phyloP scores from a whole-genome alignment of 1,140 invertebrate species.

The Drosophila rufa region DNA sequence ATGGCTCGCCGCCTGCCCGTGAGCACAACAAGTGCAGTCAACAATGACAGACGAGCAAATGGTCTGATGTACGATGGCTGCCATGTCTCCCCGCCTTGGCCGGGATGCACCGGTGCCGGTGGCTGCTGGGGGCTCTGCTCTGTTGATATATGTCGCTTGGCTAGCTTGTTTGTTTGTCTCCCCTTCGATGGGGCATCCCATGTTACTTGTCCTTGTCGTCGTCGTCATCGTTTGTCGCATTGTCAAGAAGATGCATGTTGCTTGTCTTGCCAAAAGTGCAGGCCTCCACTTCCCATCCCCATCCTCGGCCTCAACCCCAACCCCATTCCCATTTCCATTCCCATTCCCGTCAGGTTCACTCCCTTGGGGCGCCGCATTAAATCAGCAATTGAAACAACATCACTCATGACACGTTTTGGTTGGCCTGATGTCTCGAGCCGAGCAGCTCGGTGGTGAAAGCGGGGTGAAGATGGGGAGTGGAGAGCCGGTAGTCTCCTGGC shows the following conservation, averaged over 20 bases:
- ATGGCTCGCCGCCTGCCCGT: conserved; percentile 33
- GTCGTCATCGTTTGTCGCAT: conserved; percentile 80
- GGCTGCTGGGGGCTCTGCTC: conserved; percentile 38
- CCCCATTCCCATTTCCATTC: neutral
- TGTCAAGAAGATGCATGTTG: conserved; percentile 83
- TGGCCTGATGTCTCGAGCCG: conserved; percentile 48
- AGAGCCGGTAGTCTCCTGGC: conserved; percentile 12
- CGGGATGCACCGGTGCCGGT: conserved; percentile 27
- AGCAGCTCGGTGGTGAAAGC: neutral
- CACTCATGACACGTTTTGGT: conserved; percentile 81
- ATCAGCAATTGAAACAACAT: conserved; percentile 84
- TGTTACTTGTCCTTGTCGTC: conserved; percentile 78
- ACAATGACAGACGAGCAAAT: conserved; percentile 83
- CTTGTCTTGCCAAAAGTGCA: conserved; percentile 77
- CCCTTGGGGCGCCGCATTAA: conserved; percentile 73
- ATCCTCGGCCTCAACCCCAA: neutral
- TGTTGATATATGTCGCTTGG: conserved; percentile 80
- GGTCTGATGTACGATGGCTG: conserved; percentile 66
- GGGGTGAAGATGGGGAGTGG: neutral
- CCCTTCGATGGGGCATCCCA: conserved; percentile 23
- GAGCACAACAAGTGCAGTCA: conserved; percentile 75
- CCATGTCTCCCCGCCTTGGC: conserved; percentile 24
- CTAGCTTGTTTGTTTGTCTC: conserved; percentile 73
- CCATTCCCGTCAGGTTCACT: conserved; percentile 30
- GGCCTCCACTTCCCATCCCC: neutral